Conservation (phyloP, 2,888 invertebrate species). For the Campoletis raptor region DNA sequence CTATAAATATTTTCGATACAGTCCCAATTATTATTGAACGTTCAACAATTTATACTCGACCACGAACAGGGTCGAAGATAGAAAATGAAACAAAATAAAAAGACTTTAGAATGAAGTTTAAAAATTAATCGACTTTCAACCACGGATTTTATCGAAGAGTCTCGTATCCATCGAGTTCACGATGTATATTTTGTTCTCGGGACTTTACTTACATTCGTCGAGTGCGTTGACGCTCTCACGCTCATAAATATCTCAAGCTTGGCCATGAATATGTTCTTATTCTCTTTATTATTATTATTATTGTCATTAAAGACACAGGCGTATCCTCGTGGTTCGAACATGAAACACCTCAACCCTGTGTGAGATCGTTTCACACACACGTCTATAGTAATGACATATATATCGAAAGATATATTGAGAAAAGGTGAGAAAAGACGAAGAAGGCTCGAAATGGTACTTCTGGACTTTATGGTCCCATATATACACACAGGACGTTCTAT, state of each 20-base stretch:
- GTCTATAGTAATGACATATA: not conserved
- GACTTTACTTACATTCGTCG: conserved; percentile 39
- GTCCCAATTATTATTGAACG: not conserved
- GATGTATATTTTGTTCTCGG: conserved; percentile 6
- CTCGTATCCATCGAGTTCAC: not conserved
- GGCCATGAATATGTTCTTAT: conserved; percentile 52
- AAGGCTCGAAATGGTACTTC: conserved; percentile 18
- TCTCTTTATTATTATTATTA: conserved; percentile 61
- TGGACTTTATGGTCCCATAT: conserved; percentile 18
- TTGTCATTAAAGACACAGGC: conserved; percentile 48
- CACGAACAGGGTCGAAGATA: not conserved
- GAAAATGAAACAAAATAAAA: not conserved
- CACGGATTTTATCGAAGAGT: not conserved
- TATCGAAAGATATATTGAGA: conserved; percentile 17
- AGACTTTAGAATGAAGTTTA: not conserved
- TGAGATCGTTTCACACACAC: not conserved
- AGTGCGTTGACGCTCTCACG: conserved; percentile 36
- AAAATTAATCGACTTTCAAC: not conserved
- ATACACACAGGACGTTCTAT: conserved; percentile 12
- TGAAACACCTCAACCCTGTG: conserved; percentile 17
- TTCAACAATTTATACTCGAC: not conserved
- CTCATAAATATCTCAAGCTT: conserved; percentile 51
- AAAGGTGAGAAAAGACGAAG: not conserved
- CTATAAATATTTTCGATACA: not conserved
- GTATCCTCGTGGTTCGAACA: conserved; percentile 17